Conservation (phyloP, 2,797 vertebrate species). For the Falco concolor region DNA sequence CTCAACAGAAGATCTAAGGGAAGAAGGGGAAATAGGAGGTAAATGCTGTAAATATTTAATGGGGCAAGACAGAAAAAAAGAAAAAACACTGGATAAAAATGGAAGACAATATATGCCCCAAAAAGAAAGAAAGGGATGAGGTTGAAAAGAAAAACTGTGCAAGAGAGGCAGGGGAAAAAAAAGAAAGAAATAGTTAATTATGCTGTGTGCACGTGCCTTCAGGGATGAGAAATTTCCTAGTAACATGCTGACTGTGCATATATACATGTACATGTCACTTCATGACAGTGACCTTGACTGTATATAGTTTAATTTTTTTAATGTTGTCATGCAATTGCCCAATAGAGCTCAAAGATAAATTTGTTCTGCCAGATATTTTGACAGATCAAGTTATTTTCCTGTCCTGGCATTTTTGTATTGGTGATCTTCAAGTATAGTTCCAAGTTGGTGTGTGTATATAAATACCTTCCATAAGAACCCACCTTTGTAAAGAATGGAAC, state of each 20-base stretch:
- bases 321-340: not conserved
- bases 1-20: not conserved
- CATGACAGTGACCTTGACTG: not conserved
- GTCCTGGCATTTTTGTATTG: not conserved
- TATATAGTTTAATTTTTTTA: not conserved
- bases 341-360: not conserved
- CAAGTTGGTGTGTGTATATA: not conserved
- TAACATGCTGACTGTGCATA: not conserved
- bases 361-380: not conserved
- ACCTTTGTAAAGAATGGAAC: not conserved
- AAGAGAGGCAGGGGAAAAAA: not conserved
- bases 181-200: not conserved
- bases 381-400: not conserved
- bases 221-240: not conserved
- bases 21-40: not conserved
- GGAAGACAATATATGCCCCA: not conserved
- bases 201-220: not conserved
- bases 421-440: not conserved
- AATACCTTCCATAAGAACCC: not conserved
- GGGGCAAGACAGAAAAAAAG: not conserved
- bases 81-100: not conserved
- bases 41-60: not conserved
- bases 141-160: not conserved
- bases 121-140: not conserved
- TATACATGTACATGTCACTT: not conserved